Evolutionary conservation across 2,113 vertebrate species (phyloP).

Genomic region (Ariopsis seemanni): DNA sequence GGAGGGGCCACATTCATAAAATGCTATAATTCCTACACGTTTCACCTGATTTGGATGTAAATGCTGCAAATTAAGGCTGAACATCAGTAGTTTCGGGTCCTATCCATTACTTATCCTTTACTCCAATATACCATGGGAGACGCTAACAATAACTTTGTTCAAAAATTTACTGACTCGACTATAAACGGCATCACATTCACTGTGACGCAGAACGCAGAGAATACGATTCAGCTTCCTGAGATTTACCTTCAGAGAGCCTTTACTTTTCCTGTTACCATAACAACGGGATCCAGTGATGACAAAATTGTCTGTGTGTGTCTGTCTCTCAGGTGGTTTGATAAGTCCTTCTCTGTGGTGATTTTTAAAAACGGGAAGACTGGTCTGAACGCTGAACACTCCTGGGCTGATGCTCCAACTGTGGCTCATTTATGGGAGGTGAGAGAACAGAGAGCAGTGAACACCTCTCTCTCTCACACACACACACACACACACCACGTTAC

Average conservation of each 20-base stretch:
- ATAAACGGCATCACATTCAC: too few relatives aligned
- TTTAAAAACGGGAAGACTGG: constrained; percentile 86
- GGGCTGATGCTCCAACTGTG: constrained; percentile 84
- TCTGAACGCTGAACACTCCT: constrained; percentile 86
- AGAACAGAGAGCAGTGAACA: neutral
- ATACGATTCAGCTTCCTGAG: too few relatives aligned
- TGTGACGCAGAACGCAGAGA: too few relatives aligned
- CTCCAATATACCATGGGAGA: too few relatives aligned
- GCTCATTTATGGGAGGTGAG: constrained; percentile 88
- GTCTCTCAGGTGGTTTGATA: constrained; percentile 83
- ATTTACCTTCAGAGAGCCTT: too few relatives aligned
- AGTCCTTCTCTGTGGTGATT: constrained; percentile 84
- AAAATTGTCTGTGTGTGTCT: neutral
- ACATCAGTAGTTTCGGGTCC: neutral
- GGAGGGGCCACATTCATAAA: too few relatives aligned
- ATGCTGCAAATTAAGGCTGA: neutral
- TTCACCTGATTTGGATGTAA: too few relatives aligned
- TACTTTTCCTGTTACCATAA: too few relatives aligned
- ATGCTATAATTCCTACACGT: neutral
- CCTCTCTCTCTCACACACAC: neutral
- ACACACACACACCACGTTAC: neutral
- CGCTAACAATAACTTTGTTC: too few relatives aligned
- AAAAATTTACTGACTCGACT: too few relatives aligned
- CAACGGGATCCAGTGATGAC: too few relatives aligned
- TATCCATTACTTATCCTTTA: too few relatives aligned